Conservation (phyloP, 2,797 vertebrate species). For the Microchirus variegatus region DNA sequence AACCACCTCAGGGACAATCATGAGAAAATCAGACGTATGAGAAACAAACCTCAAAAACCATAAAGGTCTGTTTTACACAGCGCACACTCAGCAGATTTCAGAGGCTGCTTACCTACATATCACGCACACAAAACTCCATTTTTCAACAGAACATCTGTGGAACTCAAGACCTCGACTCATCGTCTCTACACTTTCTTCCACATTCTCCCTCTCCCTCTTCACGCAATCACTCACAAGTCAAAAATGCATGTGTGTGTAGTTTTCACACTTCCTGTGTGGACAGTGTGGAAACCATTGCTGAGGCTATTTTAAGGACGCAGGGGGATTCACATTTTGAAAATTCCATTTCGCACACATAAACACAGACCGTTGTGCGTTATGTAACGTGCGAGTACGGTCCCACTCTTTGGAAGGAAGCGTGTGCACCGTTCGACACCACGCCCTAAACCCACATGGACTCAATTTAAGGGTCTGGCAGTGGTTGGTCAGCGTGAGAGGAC, state of each 20-base stretch:
- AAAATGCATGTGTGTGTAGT: slow-evolving; percentile 25
- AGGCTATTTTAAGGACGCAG: slow-evolving; percentile 56
- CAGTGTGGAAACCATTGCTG: slow-evolving; percentile 17
- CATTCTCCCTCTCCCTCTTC: slow-evolving; percentile 11
- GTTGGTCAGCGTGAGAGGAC: slow-evolving; percentile 31
- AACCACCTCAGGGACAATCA: slow-evolving; percentile 13
- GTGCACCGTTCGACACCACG: slow-evolving; percentile 43
- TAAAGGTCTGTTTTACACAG: slow-evolving; percentile 32
- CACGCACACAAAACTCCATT: slow-evolving; percentile 14
- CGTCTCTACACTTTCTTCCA: slow-evolving; percentile 13
- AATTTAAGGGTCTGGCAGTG: slow-evolving; percentile 32
- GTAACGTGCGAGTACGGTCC: slow-evolving; percentile 50
- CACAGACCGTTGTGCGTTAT: slow-evolving; percentile 36
- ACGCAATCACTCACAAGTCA: slow-evolving; percentile 20
- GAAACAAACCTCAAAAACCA: slow-evolving; percentile 30
- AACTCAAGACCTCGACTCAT: slow-evolving; percentile 29
- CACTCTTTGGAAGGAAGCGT: slow-evolving; percentile 38
- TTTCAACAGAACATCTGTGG: slow-evolving; percentile 53
- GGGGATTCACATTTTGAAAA: slow-evolving; percentile 35
- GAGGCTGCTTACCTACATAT: slow-evolving; percentile 38
- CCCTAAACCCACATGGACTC: slow-evolving; percentile 52
- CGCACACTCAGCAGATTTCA: slow-evolving; percentile 36
- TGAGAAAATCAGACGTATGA: slow-evolving; percentile 11
- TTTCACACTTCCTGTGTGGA: slow-evolving; percentile 44
- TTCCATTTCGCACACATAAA: slow-evolving; percentile 35